phyloP scores from a whole-genome alignment of 2,797 vertebrate species.

The Molossus molossus region DNA sequence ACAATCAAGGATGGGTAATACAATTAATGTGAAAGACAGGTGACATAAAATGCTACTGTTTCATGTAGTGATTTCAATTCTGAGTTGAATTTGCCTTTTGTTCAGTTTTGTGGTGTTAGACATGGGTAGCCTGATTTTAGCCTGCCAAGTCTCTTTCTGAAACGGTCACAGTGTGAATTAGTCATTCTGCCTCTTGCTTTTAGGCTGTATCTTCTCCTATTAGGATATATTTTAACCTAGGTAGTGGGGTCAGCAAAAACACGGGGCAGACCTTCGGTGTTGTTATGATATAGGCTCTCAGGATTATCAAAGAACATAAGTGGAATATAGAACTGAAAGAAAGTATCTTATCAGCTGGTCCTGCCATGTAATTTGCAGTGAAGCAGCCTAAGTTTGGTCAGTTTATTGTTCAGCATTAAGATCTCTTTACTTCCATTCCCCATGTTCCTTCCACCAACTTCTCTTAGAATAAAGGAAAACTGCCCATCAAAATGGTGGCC shows the following conservation, averaged over 20 bases:
- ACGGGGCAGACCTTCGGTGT: background rate
- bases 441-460: background rate
- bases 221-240: background rate
- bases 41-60: background rate
- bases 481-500: background rate
- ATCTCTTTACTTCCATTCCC: background rate
- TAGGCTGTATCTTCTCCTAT: background rate
- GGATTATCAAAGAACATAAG: background rate
- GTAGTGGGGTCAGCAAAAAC: background rate
- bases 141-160: background rate
- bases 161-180: background rate
- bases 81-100: background rate
- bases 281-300: background rate
- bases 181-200: background rate
- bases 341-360: background rate
- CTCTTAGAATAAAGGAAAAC: background rate
- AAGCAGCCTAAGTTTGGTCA: background rate
- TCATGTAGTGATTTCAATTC: background rate
- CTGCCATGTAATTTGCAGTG: background rate
- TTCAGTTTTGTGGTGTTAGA: background rate
- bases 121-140: background rate
- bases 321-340: background rate
- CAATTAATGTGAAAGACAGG: background rate
- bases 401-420: background rate
- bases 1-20: background rate